phyloP scores from a whole-genome alignment of 1,140 invertebrate genomes.

The Conus betulinus region DNA sequence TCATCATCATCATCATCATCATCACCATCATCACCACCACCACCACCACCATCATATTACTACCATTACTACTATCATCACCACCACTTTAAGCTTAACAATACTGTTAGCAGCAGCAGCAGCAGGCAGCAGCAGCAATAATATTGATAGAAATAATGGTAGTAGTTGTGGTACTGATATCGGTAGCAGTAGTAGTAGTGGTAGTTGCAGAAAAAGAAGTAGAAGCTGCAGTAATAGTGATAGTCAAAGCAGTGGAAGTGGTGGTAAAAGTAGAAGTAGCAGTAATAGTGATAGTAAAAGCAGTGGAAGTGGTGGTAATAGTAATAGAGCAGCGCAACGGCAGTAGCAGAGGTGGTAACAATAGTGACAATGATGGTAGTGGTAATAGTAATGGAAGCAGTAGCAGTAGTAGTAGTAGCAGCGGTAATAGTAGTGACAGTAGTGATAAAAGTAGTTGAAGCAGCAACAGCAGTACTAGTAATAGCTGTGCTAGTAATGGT shows the following conservation, averaged over 20 bases:
- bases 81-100: too few relatives aligned
- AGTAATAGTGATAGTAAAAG: conserved; percentile 26
- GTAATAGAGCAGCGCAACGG: conserved; percentile 12
- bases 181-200: neutral
- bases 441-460: neutral
- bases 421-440: conserved; percentile 7
- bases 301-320: conserved; percentile 28
- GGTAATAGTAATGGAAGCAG: conserved; percentile 4
- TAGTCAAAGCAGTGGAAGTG: neutral
- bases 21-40: too few relatives aligned
- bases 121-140: too few relatives aligned
- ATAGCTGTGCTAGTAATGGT: neutral
- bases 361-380: conserved; percentile 27
- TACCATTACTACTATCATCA: too few relatives aligned
- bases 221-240: neutral
- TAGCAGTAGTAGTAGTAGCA: conserved; percentile 16
- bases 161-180: neutral
- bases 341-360: conserved; percentile 25
- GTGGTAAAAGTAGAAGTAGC: conserved; percentile 23
- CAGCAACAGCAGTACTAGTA: neutral
- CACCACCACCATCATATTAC: too few relatives aligned
- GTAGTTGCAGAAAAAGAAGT: neutral
- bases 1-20: too few relatives aligned
- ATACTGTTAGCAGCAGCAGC: neutral
- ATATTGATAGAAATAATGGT: neutral